Evolutionary conservation across 2,113 vertebrate genomes (phyloP).

Genomic region (Paramisgurnus dabryanus): DNA sequence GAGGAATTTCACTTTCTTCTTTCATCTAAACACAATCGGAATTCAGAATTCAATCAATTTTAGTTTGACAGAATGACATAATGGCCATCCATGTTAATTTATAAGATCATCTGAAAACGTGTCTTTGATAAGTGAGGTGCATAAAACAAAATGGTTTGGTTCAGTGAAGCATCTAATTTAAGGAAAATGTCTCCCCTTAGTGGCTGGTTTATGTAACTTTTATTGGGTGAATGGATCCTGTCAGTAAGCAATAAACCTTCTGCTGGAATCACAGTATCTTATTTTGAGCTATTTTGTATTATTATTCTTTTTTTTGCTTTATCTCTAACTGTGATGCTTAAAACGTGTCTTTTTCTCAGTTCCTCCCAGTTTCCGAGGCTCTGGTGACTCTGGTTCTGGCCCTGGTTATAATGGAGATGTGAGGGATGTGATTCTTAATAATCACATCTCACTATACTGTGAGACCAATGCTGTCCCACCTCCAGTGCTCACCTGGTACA

Average conservation of each 20-base stretch:
- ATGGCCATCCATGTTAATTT: no score
- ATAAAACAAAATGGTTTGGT: no score
- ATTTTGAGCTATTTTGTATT: no score
- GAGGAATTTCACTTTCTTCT: background rate
- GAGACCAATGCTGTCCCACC: constrained; percentile 93
- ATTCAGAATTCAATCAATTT: no score
- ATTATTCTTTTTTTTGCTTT: background rate
- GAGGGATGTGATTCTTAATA: constrained; percentile 90
- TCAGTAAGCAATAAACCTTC: background rate
- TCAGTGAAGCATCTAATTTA: background rate
- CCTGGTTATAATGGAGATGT: constrained; percentile 69
- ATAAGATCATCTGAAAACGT: no score
- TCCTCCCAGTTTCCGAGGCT: constrained; percentile 87
- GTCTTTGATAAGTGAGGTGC: no score
- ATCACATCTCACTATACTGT: constrained; percentile 89
- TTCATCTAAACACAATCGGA: no score
- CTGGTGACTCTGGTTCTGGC: constrained; percentile 67
- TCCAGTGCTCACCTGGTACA: constrained; percentile 92
- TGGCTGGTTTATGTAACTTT: background rate
- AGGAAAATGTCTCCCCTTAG: constrained; percentile 19
- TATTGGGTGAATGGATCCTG: background rate
- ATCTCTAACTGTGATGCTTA: background rate
- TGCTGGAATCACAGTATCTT: no score
- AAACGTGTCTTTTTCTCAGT: constrained; percentile 71
- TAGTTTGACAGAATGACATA: no score